Conservation (phyloP, 2,113 vertebrate species). For the Pedetes capensis region DNA sequence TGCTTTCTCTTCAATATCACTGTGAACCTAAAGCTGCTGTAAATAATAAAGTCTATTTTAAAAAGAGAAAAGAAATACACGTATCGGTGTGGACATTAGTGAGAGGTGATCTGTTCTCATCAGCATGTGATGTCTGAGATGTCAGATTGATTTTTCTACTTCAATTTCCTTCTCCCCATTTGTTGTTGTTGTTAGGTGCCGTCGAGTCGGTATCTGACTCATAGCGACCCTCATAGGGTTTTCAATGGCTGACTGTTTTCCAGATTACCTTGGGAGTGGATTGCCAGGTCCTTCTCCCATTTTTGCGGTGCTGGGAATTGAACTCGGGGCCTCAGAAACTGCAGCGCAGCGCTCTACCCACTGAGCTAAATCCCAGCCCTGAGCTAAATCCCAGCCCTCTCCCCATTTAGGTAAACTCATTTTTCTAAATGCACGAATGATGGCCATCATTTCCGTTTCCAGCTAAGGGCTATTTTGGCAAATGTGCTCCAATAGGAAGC, state of each 20-base stretch:
- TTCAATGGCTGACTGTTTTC: no score
- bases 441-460: not conserved
- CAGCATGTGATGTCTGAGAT: not conserved
- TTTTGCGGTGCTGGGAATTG: no score
- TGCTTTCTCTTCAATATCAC: not conserved
- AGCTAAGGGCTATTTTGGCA: not conserved
- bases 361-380: no score
- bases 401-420: not conserved
- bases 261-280: no score
- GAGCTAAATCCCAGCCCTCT: no score
- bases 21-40: not conserved
- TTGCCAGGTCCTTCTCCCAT: no score
- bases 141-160: not conserved
- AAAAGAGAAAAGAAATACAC: not conserved
- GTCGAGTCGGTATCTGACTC: no score
- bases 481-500: not conserved
- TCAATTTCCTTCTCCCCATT: not conserved
- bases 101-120: not conserved
- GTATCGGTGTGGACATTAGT: fast-evolving
- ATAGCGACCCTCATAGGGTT: no score
- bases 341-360: no score
- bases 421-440: slow-evolving; percentile 14
- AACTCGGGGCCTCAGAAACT: no score
- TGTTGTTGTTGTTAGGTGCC: no score
- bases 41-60: not conserved